phyloP scores from a whole-genome alignment of 2,888 invertebrate species.

The Tinea pellionella region DNA sequence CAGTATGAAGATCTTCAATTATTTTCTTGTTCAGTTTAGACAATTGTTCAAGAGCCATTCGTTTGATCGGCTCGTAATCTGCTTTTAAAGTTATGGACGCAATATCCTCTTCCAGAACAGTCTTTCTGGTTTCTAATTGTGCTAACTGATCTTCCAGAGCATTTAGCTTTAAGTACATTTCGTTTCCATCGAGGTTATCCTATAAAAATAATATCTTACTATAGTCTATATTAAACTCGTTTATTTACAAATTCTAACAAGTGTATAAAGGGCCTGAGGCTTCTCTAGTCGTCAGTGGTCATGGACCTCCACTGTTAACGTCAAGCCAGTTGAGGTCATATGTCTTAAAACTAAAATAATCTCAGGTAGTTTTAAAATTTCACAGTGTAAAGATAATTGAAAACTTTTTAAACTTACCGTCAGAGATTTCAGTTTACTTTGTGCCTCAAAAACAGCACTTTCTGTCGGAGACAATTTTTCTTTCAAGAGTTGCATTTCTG shows the following conservation, averaged over 20 bases:
- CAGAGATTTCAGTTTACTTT: conserved; percentile 61
- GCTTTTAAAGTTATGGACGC: conserved; percentile 74
- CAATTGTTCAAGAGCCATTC: conserved; percentile 66
- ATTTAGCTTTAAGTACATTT: conserved; percentile 76
- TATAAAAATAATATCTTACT: conserved; percentile 31
- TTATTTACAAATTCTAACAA: not conserved
- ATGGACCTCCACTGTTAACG: too few species aligned
- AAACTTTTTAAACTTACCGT: too few species aligned
- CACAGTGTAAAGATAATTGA: not conserved
- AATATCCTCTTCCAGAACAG: conserved; percentile 75
- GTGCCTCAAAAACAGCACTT: conserved; percentile 57
- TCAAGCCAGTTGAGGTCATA: too few species aligned
- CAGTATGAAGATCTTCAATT: conserved; percentile 47
- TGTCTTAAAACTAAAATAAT: too few species aligned
- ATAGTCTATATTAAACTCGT: not conserved
- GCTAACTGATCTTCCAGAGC: conserved; percentile 77
- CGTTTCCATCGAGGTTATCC: conserved; percentile 75
- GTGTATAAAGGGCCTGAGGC: not conserved
- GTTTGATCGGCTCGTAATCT: conserved; percentile 74
- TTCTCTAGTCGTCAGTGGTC: too few species aligned
- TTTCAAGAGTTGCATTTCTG: conserved; percentile 58
- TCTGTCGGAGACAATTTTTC: conserved; percentile 57
- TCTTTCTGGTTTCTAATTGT: conserved; percentile 75
- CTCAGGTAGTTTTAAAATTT: too few species aligned
- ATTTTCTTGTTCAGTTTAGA: conserved; percentile 68